phyloP scores from a whole-genome alignment of 2,888 invertebrate genomes.

The Andrena dorsata region DNA sequence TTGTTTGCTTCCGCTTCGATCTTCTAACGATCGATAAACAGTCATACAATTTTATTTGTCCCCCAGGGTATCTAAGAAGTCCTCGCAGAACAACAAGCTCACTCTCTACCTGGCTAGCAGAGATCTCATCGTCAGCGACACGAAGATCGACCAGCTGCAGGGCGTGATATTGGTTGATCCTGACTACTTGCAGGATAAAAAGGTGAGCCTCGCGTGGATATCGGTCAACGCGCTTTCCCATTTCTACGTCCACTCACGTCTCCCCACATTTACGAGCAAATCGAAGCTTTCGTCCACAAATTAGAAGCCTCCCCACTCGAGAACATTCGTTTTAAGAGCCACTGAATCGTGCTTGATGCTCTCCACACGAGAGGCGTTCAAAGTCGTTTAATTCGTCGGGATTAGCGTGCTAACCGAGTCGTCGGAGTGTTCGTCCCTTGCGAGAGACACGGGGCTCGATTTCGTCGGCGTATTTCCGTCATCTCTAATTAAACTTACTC shows the following conservation, averaged over 20 bases:
- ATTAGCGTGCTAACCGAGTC: neutral
- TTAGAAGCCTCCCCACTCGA: neutral
- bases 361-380: neutral
- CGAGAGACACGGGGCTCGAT: neutral
- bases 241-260: neutral
- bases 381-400: neutral
- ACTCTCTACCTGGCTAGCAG: slow-evolving; percentile 93
- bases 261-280: neutral
- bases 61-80: slow-evolving; percentile 93
- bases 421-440: neutral
- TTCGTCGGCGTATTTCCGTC: neutral
- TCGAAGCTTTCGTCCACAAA: neutral
- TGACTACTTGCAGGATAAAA: slow-evolving; percentile 92
- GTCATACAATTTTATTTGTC: slow-evolving; percentile 14
- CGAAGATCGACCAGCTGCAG: slow-evolving; percentile 91
- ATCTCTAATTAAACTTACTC: slow-evolving; percentile 27
- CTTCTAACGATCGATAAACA: neutral
- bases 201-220: slow-evolving; percentile 85
- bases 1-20: too few species aligned
- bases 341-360: neutral
- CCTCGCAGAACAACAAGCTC: slow-evolving; percentile 93
- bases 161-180: slow-evolving; percentile 97
- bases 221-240: neutral
- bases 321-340: neutral
- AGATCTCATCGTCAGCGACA: slow-evolving; percentile 92